These are phyloP conservation scores for Hirtodrosophila trivittata DNA, from an alignment of 2,888 invertebrate genomes.

Conservation along the genomic window DNA sequence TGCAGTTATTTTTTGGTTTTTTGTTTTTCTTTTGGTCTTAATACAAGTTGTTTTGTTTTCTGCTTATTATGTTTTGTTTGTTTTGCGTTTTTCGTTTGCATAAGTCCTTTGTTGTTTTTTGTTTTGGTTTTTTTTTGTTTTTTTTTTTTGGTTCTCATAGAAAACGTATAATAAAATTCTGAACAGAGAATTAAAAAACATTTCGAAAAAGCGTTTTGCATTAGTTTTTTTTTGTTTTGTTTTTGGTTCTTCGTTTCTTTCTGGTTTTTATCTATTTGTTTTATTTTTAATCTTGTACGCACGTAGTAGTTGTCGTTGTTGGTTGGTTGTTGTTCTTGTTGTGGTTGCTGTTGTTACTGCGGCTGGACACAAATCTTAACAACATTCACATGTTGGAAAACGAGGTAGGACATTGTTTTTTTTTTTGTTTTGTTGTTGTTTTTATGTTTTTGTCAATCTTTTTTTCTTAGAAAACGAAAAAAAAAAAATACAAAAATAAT, in stretches of 20 bases:
- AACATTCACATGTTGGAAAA: constrained; percentile 80
- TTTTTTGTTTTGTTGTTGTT: constrained; percentile 29
- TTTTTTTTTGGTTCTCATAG: constrained; percentile 60
- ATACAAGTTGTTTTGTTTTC: constrained; percentile 46
- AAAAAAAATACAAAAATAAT: constrained; percentile 2
- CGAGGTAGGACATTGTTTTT: constrained; percentile 82
- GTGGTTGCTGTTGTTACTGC: constrained; percentile 30
- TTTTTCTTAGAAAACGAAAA: not conserved
- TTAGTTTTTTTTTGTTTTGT: constrained; percentile 29
- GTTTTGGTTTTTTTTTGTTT: no score
- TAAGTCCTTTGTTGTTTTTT: constrained; percentile 65
- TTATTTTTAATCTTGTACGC: constrained; percentile 36
- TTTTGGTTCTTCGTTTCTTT: constrained; percentile 41
- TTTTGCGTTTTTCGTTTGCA: constrained; percentile 52
- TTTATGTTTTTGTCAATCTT: constrained; percentile 15
- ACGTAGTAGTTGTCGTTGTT: constrained; percentile 36
- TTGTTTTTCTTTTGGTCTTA: constrained; percentile 32
- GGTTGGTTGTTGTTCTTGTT: constrained; percentile 40
- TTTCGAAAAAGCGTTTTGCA: constrained; percentile 63
- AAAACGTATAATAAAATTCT: constrained; percentile 50
- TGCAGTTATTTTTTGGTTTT: constrained; percentile 44
- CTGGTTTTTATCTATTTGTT: constrained; percentile 45
- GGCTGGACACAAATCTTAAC: constrained; percentile 57
- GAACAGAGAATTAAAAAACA: constrained; percentile 49
- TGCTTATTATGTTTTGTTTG: constrained; percentile 45